Base-by-base conservation (phyloP, 2,797 vertebrate genomes). In the Brotula barbata region DNA sequence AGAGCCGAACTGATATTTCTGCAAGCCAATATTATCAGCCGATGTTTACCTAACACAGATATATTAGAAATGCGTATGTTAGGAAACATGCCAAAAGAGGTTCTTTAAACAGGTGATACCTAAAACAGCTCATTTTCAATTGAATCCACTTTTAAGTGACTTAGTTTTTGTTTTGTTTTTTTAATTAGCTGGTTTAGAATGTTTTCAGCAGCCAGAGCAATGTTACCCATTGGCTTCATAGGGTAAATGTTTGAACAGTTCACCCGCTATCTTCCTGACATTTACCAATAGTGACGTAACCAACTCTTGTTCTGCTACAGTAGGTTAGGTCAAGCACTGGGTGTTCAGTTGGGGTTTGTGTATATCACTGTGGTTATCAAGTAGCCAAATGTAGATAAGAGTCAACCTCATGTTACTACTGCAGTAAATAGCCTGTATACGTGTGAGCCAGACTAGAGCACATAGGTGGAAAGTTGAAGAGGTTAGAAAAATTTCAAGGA, bases 201-300 rank as follows among this genome's bases (percentile, higher is more conserved):
- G n/a, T n/a, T n/a, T n/a, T n/a, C n/a, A n/a, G n/a, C n/a, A n/a
- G n/a, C n/a, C n/a, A n/a, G n/a, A n/a, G n/a, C n/a, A n/a, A n/a
- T n/a, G n/a, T n/a, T n/a, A n/a, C n/a, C n/a, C n/a, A n/a, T n/a
- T n/a, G n/a, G n/a, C n/a, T n/a, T n/a, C n/a, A n/a, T n/a, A n/a
- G n/a, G n/a, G n/a, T n/a, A n/a, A 33, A 39, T 39, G 61, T 43
- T 42, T 53, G 53, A 77, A 69, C 66, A 58, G 45, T 20, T 71
- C 6, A 2, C 56, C 68, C 58, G 59, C 61, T 53, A 64, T 73
- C 75, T 53, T 65, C 40, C 20, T 82, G 75, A 79, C 81, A 79
- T 82, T 79, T 75, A 63, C 75, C 71, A 61, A 63, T 28, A 68
- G 55, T 46, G 84, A 84, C 62, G 79, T 65, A 75, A 80, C 55